phyloP scores from a whole-genome alignment of 1,140 invertebrate species.

The Lucilia cuprina region DNA sequence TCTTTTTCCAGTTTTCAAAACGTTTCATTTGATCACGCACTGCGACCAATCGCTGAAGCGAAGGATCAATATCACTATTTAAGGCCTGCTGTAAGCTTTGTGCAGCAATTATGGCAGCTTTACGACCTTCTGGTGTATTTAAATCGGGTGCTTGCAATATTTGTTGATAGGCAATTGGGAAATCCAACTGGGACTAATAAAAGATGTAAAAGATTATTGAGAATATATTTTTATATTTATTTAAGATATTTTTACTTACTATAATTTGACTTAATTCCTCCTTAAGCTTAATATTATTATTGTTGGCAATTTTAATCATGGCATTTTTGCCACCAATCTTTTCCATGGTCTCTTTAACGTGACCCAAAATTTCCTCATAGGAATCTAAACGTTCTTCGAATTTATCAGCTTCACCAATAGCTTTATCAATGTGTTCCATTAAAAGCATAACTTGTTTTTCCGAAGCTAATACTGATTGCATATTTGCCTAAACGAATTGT shows the following conservation, averaged over 20 bases:
- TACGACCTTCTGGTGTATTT: constrained; percentile 75
- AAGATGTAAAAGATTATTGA: constrained; percentile 47
- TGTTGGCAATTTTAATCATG: constrained; percentile 84
- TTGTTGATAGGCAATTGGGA: constrained; percentile 73
- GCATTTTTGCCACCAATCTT: constrained; percentile 93
- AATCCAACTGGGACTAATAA: constrained; percentile 74
- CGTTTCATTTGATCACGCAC: constrained; percentile 88
- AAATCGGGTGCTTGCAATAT: constrained; percentile 80
- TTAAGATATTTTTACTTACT: constrained; percentile 65
- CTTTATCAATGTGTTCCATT: constrained; percentile 84
- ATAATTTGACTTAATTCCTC: constrained; percentile 82
- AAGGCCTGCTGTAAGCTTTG: constrained; percentile 80
- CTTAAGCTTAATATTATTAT: constrained; percentile 82
- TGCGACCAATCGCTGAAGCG: constrained; percentile 75
- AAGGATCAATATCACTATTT: constrained; percentile 73
- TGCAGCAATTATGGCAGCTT: constrained; percentile 80
- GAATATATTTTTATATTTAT: not conserved
- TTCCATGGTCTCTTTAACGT: constrained; percentile 84
- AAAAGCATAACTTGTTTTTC: constrained; percentile 77
- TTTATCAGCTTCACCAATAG: constrained; percentile 77
- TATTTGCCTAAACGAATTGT: constrained; percentile 69
- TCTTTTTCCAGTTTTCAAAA: constrained; percentile 83
- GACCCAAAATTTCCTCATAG: constrained; percentile 82
- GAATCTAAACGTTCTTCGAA: constrained; percentile 76
- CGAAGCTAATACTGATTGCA: constrained; percentile 84